Evolutionary conservation across 1,140 invertebrate genomes (phyloP), one percentile per base, ranked within the genome.

Genomic region (Drosophila fuyamai): DNA sequence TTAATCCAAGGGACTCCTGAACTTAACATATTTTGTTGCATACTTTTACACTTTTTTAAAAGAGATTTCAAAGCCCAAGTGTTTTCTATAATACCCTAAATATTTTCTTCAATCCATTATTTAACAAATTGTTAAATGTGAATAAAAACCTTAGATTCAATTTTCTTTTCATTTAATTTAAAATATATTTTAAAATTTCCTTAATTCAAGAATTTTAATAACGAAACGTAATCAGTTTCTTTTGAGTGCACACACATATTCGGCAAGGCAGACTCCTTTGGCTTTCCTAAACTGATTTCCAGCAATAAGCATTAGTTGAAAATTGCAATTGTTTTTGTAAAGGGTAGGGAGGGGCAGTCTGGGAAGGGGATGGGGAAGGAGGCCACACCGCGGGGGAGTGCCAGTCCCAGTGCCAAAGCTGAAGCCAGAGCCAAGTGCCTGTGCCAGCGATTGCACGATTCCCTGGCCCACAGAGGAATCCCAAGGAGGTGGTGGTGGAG

Each of bases 291-390:
- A 91, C 83, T 91, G 88, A 88, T 91, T 91, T 91, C 85, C 85
- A 90, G 85, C 90, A 91, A 91, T 91, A 91, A 91, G 90, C 90
- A 91, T 90, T 91, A 91, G 90, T 78, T 90, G 72, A 91, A 91
- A 91, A 90, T 91, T 88, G 85, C 80, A 90, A 90, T 91, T 90
- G 90, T 88, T 89, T 89, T 90, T 84, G 59, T 38, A 68, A 68
- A 76, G 43, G 56, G 38, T 16, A 53, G 8, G 55, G 14, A 59
- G 72, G 46, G 47, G 51, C 29, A 7, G 7, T 13, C 18, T 5
- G 18, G 47, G 8, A 1, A 13, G 47, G 47, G 35, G 46, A 12
- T 9, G 13, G 40, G 57, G 51, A 23, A 38, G 18, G 61, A 66
- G 70, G 76, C 65, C 67, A 60, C 85, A 85, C 85, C 78, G 81